Base-by-base conservation (phyloP, 2,797 vertebrate species). In the Danio albolineatus region DNA sequence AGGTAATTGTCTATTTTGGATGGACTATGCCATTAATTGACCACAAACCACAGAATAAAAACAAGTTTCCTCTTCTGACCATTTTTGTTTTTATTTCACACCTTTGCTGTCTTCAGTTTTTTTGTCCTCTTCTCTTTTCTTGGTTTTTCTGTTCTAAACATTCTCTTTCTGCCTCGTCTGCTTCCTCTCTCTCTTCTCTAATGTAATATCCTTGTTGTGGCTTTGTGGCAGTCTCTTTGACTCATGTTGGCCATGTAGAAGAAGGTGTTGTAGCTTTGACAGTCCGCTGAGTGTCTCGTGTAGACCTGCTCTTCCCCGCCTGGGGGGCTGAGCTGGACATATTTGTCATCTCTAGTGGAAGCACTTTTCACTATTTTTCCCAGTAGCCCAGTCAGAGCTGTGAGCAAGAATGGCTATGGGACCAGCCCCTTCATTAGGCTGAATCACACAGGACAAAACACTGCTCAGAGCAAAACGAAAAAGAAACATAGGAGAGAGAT, bases 321-420 rank as follows among this genome's bases (percentile, higher is more conserved):
- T 56, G n/a, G 54, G 46, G 76, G 56, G 46, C 65, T 51, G 66
- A 70, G 56, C 76, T 51, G 36, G 57, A 56, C 66, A 70, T 78
- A 60, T 78, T 61, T 78, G 57, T 78, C 76, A 78, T 71, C 56
- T 70, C 53, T 44, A 53, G 66, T 61, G 14, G 66, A 78, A 70
- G 76, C 7, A 8, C 36, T 41, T 78, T 78, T 48, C 44, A 17
- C 39, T 9, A 21, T 57, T 77, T 77, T 69, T 39, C 64, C 75
- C 64, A 56, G 62, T 56, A 77, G 49, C 61, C 41, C 21, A 48
- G 64, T 77, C 43, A 48, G 66, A 78, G 44, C 76, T 61, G 13
- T n/a, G 9, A 70, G 76, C 54, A 70, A 57, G 65, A 28, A 41
- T 43, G 54, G 46, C 43, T 51, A 49, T 3, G 3, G 21, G 51